Evolutionary conservation across 2,888 invertebrate species (phyloP), one percentile per base, ranked within the genome.

Genomic region (Brenthis hecate): DNA sequence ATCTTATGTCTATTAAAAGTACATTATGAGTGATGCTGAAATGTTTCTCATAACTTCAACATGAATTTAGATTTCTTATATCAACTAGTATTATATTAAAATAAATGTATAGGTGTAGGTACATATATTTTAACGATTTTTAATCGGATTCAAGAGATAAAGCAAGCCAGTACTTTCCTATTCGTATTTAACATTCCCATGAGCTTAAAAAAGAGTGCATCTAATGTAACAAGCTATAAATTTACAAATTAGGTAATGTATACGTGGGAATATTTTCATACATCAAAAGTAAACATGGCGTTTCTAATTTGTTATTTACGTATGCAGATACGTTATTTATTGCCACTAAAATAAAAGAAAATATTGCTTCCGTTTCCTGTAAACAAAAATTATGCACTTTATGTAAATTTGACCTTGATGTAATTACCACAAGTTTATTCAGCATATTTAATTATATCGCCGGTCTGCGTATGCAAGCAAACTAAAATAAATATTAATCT

Each of bases 231-330:
- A 87, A 43, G 36, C 36, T 43, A 43, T 89, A 89, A 85, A 87
- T 75, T 84, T 87, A 86, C 85, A 90, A 91, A 91, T 89, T 85
- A 91, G 87, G 86, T 83, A 83, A 85, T 88, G 81, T 87, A 77
- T 88, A 86, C 89, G 91, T 91, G 91, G 83, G 90, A 90, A 90
- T 85, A 79, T 81, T 83, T 85, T 79, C 75, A 80, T 76, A 78
- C 75, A 79, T 76, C 66, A 55, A 73, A 79, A 76, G 73, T 76
- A 77, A 60, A 57, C 62, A 57, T 71, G 67, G 5, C 28, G 28
- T 28, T 28, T 32, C 56, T 48, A 56, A 78, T 80, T 82, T 80
- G 82, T 82, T 84, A 81, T 84, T 78, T 68, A 64, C 53, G 54
- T 14, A 36, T n/a, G 19, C 43, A 54, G 19, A 51, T 69, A 66